Conservation (phyloP, 2,797 vertebrate genomes). For the Squalus acanthias region DNA sequence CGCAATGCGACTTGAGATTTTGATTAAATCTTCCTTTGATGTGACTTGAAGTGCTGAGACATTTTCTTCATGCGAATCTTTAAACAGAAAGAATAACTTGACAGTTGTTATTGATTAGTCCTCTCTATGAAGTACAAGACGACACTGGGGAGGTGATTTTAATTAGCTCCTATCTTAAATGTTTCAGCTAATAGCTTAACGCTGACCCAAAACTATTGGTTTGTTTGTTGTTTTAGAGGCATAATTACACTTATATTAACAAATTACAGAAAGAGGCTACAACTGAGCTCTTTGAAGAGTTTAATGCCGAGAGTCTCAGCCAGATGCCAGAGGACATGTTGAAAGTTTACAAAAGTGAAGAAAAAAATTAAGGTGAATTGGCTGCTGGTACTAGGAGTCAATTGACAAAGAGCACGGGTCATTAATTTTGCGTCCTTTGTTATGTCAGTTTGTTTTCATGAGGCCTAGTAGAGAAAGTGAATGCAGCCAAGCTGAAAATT, state of each 20-base stretch:
- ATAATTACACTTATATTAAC: conserved; percentile 66
- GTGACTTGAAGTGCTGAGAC: conserved; percentile 29
- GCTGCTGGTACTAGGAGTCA: conserved; percentile 84
- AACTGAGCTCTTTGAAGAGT: conserved; percentile 67
- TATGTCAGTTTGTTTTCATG: conserved; percentile 99
- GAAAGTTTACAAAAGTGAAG: conserved; percentile 51
- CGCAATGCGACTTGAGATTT: conserved; percentile 57
- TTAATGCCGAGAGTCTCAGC: conserved; percentile 72
- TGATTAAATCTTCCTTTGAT: conserved; percentile 43
- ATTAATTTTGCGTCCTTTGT: conserved; percentile 99
- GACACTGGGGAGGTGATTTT: conserved; percentile 33
- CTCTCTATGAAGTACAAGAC: conserved; percentile 15
- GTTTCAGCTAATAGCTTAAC: conserved; percentile 35
- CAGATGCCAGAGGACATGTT: conserved; percentile 69
- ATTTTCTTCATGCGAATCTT: neutral
- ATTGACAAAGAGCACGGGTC: conserved; percentile 87
- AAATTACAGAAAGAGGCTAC: conserved; percentile 74
- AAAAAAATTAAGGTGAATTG: conserved; percentile 68
- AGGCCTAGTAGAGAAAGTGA: conserved; percentile 91
- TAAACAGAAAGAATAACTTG: conserved; percentile 26
- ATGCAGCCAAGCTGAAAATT: conserved; percentile 99
- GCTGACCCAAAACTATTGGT: conserved; percentile 40
- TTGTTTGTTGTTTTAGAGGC: conserved; percentile 45
- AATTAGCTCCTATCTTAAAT: conserved; percentile 37
- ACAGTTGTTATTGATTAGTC: conserved; percentile 36